Evolutionary conservation across 2,797 vertebrate genomes (phyloP).

Genomic region (Catostomus latipinnis): DNA sequence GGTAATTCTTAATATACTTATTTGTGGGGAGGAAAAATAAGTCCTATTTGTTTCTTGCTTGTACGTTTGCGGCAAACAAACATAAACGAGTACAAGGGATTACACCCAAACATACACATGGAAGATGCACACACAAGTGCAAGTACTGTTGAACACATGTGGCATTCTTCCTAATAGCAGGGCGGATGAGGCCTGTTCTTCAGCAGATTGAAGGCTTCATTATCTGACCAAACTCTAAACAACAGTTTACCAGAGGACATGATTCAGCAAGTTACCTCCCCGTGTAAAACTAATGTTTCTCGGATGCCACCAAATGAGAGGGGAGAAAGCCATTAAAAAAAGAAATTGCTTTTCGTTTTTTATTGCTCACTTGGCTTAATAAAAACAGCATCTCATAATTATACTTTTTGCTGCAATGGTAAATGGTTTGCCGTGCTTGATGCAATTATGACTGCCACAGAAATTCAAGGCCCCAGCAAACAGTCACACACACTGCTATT

Average conservation of each 20-base stretch:
- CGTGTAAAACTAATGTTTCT: constrained; percentile 66
- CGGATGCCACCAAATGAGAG: constrained; percentile 44
- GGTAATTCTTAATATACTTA: constrained; percentile 65
- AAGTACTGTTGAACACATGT: constrained; percentile 54
- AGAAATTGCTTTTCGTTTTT: constrained; percentile 58
- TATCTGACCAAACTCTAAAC: constrained; percentile 59
- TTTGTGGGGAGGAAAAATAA: constrained; percentile 54
- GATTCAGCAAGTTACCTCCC: constrained; percentile 58
- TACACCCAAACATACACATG: constrained; percentile 43
- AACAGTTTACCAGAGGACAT: constrained; percentile 51
- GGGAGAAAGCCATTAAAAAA: constrained; percentile 54
- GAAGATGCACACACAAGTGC: background rate
- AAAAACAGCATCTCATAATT: constrained; percentile 79
- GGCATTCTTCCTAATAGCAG: constrained; percentile 46
- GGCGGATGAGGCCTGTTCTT: constrained; percentile 35
- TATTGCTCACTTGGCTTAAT: constrained; percentile 77
- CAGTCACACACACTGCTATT: constrained; percentile 69
- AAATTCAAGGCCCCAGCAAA: constrained; percentile 74
- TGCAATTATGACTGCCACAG: constrained; percentile 78
- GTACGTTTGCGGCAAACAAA: constrained; percentile 27
- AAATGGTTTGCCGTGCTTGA: constrained; percentile 59
- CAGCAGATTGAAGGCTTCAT: constrained; percentile 42
- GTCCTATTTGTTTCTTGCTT: constrained; percentile 29
- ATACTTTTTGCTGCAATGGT: constrained; percentile 71
- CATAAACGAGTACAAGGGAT: constrained; percentile 46